Base-by-base conservation (phyloP, 1,140 invertebrate genomes). In the Rhopalosiphum padi region DNA sequence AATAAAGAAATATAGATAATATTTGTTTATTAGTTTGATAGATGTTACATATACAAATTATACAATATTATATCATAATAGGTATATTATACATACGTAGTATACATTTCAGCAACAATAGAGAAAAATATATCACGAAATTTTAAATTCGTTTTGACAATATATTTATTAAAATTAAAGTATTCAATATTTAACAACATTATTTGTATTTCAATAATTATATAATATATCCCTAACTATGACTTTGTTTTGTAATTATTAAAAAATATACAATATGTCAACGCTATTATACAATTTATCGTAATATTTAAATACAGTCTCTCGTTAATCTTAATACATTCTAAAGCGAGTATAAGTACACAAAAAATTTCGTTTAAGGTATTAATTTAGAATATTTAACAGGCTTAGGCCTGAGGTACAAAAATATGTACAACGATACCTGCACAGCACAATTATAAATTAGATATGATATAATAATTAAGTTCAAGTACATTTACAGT, bases 231-330 rank as follows among this genome's bases (percentile, higher is more conserved):
- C 6, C 60, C 60, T 77, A n/a, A 4, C 30, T 87, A 51, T 87
- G 86, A 87, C 86, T 87, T 46, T 87, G 86, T 51, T 48, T 87
- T 87, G 37, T 89, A 89, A 53, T 46, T 25, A 89, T 89, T 89
- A 89, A 89, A 88, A 89, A 89, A 89, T 89, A 89, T 48, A 89
- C 18, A 87, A 48, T 46, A 89, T 89, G n/a, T 53, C 87, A 89
- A 53, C 43, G 0, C 8, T 53, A 11, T 89, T 53, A 53, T 35
- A 53, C 48, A 53, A 89, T 25, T 37, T 25, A 37, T 37, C 6
- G 22, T 30, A 48, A 88, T 35, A 86, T 51, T 37, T 37, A 35
- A 89, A 89, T 6, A 88, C 87, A 89, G 87, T 89, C 87, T 89
- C 48, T 89, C 46, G n/a, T 35, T 48, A 51, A 87, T 48, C 86